Conservation (phyloP, 2,113 vertebrate species). For the Synodontis membranacea region DNA sequence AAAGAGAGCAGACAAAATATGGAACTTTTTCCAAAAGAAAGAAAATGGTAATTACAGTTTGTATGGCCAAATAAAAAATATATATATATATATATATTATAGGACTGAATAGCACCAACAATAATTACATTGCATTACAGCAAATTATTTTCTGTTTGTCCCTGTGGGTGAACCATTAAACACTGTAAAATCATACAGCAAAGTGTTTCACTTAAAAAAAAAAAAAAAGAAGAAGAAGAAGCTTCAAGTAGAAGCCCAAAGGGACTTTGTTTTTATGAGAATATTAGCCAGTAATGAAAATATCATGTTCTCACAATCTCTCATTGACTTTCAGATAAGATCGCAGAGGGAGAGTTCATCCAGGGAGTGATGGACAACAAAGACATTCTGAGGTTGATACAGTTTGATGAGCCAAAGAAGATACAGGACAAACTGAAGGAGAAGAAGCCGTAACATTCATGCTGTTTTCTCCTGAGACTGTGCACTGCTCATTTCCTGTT, state of each 20-base stretch:
- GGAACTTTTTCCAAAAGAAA: constrained; percentile 84
- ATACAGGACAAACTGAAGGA: constrained; percentile 83
- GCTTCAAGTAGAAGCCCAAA: background rate
- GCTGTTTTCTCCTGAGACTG: constrained; percentile 53
- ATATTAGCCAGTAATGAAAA: background rate
- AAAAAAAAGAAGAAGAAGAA: too few species aligned
- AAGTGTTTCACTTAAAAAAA: background rate
- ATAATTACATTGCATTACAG: background rate
- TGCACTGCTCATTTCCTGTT: constrained; percentile 47
- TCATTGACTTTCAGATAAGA: constrained; percentile 76
- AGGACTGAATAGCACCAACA: background rate
- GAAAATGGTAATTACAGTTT: constrained; percentile 75
- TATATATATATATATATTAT: too few species aligned
- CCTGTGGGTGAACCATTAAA: background rate
- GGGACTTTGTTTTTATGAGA: background rate
- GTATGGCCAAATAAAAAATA: background rate
- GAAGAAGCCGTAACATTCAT: constrained; percentile 71
- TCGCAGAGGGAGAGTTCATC: constrained; percentile 85
- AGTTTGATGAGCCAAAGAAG: constrained; percentile 84
- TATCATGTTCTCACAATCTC: constrained; percentile 2
- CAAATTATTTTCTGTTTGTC: background rate
- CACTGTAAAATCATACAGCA: background rate
- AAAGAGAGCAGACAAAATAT: constrained; percentile 84
- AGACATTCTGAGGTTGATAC: constrained; percentile 86
- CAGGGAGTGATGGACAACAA: constrained; percentile 85